These are phyloP conservation scores for Labeo catla DNA, from an alignment of 2,113 vertebrate species.

Conservation along the genomic window DNA sequence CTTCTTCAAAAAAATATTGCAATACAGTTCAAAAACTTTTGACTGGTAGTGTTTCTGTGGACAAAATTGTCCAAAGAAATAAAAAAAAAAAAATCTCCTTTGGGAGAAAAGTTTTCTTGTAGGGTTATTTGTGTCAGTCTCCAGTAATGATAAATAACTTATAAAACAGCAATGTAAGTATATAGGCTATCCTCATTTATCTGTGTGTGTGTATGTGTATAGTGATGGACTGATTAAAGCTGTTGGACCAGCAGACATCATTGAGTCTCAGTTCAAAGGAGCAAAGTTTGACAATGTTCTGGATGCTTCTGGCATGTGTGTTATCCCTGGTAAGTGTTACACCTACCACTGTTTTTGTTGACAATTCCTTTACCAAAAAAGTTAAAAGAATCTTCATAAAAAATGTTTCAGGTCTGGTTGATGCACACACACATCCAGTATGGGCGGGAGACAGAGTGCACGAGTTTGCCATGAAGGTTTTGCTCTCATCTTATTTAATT, in stretches of 20 bases:
- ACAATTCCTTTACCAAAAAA: neutral
- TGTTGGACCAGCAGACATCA: constrained; percentile 80
- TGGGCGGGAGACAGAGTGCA: constrained; percentile 97
- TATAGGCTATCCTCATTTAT: neutral
- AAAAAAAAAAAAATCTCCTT: too few relatives aligned
- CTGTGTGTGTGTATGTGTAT: neutral
- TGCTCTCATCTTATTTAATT: too few relatives aligned
- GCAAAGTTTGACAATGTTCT: constrained; percentile 84
- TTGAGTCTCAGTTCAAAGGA: constrained; percentile 77
- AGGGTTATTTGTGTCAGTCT: neutral
- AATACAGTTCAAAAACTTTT: too few relatives aligned
- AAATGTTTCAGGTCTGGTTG: constrained; percentile 85
- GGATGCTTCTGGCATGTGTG: constrained; percentile 90
- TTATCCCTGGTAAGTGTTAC: constrained; percentile 85
- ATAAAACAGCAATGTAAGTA: neutral
- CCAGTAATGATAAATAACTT: neutral
- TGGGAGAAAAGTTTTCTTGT: too few relatives aligned
- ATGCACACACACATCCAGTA: constrained; percentile 95
- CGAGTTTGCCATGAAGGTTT: constrained; percentile 98
- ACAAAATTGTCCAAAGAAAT: neutral
- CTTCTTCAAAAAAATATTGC: too few relatives aligned
- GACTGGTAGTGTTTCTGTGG: neutral
- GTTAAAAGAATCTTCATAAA: constrained; percentile 26
- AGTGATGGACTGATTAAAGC: constrained; percentile 90
- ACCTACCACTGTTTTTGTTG: neutral